Base-by-base conservation (phyloP, 2,113 vertebrate species). In the Apteryx owenii region DNA sequence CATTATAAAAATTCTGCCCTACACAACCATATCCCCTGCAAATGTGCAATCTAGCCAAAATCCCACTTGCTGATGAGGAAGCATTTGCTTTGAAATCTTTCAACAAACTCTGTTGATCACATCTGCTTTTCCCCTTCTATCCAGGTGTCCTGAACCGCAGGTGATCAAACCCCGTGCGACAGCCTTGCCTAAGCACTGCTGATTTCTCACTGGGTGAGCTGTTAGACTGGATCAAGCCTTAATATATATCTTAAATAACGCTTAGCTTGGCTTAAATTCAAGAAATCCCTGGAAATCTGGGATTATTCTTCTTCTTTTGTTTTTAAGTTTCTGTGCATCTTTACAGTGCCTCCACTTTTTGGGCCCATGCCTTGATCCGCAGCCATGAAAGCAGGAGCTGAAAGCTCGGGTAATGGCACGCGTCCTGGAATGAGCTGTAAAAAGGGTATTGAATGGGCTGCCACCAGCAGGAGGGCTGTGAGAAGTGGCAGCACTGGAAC, bases 121-220 rank as follows among this genome's bases (percentile, higher is more conserved):
- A 53, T 38, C 53, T 72, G 36, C 3, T 73, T 89, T 60, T 82
- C 75, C 42, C 31, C 23, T 50, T 50, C 33, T 20, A 8, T 31
- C 65, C 33, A 44, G 40, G 13, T 80, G 20, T 58, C 69, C 50
- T 4, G n/a, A 82, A 54, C 31, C 5, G 31, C 6, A 18, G 50
- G 46, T 0, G 1, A 73, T 10, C 8, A 58, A 85, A 89, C 38
- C 33, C 42, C 33, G 10, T 4, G 22, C 0, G 1, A 53, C 54
- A 70, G 8, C 48, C 22, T 85, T 61, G 31, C 48, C 50, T 10
- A 46, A 62, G 44, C 46, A 9, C 46, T 48, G 19, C 46, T 19
- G 18, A 48, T 9, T 51, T 15, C 58, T 3, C 42, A n/a, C 28
- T n/a, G 4, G 33, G 6, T 21, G 46, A 48, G 31, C 0, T 60